phyloP scores from a whole-genome alignment of 2,888 invertebrate species.

The Silvanus unidentatus region DNA sequence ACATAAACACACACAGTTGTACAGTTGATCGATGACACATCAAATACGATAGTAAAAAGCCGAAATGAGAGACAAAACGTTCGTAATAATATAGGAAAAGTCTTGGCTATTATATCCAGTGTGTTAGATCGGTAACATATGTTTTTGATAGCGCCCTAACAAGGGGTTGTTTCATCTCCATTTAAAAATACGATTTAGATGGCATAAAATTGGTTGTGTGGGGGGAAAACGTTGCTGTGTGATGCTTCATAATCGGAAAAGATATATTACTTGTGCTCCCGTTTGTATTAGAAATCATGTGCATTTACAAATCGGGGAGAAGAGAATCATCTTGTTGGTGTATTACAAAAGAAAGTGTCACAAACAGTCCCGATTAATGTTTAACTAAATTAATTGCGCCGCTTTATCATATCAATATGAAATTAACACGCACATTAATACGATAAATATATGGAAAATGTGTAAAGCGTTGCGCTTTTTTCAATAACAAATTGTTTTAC shows the following conservation, averaged over 20 bases:
- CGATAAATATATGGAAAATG: too few relatives aligned
- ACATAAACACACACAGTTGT: background rate
- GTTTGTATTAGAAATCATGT: constrained; percentile 20
- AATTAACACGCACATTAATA: too few relatives aligned
- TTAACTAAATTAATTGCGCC: too few relatives aligned
- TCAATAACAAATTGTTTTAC: too few relatives aligned
- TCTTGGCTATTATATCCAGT: constrained; percentile 38
- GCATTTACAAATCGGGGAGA: constrained; percentile 20
- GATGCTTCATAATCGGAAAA: background rate
- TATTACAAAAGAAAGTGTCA: too few relatives aligned
- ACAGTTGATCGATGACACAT: constrained; percentile 28
- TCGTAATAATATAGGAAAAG: constrained; percentile 6
- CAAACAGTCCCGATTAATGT: too few relatives aligned
- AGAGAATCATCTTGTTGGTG: too few relatives aligned
- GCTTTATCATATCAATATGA: too few relatives aligned
- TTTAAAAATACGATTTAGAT: constrained; percentile 24
- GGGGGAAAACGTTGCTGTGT: too few relatives aligned
- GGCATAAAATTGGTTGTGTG: too few relatives aligned
- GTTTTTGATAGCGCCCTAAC: constrained; percentile 45
- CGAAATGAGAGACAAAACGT: background rate
- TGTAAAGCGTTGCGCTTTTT: too few relatives aligned
- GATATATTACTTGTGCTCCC: constrained; percentile 2
- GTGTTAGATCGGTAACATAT: constrained; percentile 45
- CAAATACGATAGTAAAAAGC: constrained; percentile 23
- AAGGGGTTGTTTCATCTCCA: constrained; percentile 35